These are phyloP conservation scores for Drosophila koepferae DNA, from an alignment of 2,888 invertebrate genomes.

Conservation along the genomic window DNA sequence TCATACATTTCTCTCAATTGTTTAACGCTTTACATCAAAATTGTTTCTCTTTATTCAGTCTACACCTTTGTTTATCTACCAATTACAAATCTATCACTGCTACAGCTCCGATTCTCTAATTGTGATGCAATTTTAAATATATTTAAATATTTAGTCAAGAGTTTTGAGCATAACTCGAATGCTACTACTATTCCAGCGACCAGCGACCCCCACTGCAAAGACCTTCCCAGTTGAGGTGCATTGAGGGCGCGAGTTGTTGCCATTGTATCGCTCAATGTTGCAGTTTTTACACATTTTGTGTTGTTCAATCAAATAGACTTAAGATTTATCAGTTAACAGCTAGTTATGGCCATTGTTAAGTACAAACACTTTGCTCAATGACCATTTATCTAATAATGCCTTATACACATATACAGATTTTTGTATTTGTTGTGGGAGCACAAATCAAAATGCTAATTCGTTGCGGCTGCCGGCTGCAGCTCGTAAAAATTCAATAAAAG, in stretches of 20 bases:
- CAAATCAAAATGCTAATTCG: constrained; percentile 62
- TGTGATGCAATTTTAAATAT: constrained; percentile 7
- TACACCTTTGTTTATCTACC: not conserved
- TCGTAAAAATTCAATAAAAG: constrained; percentile 69
- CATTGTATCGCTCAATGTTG: constrained; percentile 34
- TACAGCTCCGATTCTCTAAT: not conserved
- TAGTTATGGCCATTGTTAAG: constrained; percentile 49
- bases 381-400: constrained; percentile 58
- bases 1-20: not conserved
- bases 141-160: constrained; percentile 12
- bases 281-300: constrained; percentile 22
- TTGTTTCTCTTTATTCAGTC: not conserved
- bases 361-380: constrained; percentile 67
- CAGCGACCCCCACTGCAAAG: not conserved
- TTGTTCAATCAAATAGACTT: constrained; percentile 20
- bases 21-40: not conserved
- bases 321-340: constrained; percentile 36
- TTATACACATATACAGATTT: constrained; percentile 22
- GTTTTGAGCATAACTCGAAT: not conserved
- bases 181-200: not conserved
- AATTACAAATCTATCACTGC: not conserved
- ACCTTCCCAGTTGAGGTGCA: constrained; percentile 9
- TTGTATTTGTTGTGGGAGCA: constrained; percentile 40
- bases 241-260: constrained; percentile 20
- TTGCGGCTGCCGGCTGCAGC: constrained; percentile 63